phyloP scores from a whole-genome alignment of 1,140 invertebrate genomes.

The Hylaeus anthracinus region DNA sequence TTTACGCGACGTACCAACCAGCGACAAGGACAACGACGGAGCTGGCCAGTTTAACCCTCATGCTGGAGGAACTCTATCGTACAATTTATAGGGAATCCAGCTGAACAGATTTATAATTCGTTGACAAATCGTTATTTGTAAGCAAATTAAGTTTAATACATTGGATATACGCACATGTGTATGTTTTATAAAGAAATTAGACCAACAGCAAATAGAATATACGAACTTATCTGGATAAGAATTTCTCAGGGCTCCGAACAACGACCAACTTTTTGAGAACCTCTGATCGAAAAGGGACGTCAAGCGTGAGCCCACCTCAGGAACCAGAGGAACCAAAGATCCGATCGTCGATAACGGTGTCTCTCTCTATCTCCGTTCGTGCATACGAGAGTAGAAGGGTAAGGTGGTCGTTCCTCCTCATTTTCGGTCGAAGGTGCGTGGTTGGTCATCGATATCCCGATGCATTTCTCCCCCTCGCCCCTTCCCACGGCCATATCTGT shows the following conservation, averaged over 20 bases:
- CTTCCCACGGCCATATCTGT: background rate
- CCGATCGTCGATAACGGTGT: conserved; percentile 54
- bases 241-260: too few relatives aligned
- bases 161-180: too few relatives aligned
- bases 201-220: too few relatives aligned
- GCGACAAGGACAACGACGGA: background rate
- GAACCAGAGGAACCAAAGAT: conserved; percentile 47
- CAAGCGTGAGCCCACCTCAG: conserved; percentile 17
- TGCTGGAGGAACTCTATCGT: too few relatives aligned
- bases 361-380: conserved; percentile 9
- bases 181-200: too few relatives aligned
- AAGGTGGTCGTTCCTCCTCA: conserved; percentile 42
- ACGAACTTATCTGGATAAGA: too few relatives aligned
- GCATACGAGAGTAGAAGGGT: conserved; percentile 15
- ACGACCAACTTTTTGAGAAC: conserved; percentile 42
- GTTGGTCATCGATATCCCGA: conserved; percentile 54
- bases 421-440: conserved; percentile 54
- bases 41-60: too few relatives aligned
- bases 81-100: too few relatives aligned
- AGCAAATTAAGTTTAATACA: too few relatives aligned
- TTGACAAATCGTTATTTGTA: too few relatives aligned
- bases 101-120: too few relatives aligned
- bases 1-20: background rate
- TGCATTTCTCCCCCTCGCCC: conserved; percentile 28
- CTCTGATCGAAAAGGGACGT: conserved; percentile 43